Evolutionary conservation across 2,113 vertebrate genomes (phyloP), one percentile per base, ranked within the genome.

Genomic region (Fulica atra): DNA sequence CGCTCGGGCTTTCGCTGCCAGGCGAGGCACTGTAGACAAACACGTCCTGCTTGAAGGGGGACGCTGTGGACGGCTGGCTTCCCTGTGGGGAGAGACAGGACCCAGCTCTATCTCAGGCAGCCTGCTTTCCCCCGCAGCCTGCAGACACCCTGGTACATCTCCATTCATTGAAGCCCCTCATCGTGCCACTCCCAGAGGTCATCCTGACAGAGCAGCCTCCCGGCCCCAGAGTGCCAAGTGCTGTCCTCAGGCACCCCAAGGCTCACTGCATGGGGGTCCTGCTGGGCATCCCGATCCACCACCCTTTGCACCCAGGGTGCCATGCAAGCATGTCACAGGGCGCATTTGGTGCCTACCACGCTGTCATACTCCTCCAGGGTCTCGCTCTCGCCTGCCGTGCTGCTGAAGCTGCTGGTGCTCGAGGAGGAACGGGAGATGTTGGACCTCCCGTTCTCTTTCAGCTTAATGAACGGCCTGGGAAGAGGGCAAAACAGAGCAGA

Each of bases 351-450:
- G 93, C 98, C 95, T 94, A 99, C 99, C 98, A 98, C 95, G 4
- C 98, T 98, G 89, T 99, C 99, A 5, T 98, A 96, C 77, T 99
- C 98, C 74, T 99, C 99, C 74, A 99, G 97, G 65, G 97, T 98
- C 95, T 99, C 99, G 3, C 98, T 98, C 90, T 99, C 99, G 33
- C 99, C 99, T 0, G 98, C 98, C 0, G 98, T 95, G 95, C 99
- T 97, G 96, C 98, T 98, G 97, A 99, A 99, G 97, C 98, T 99
- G 98, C 99, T 99, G 95, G 98, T 99, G 97, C 99, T 99, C 17
- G 99, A 99, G 13, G 99, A 99, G 1, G 99, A 99, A 33, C 98
- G 98, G 65, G 99, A 99, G 87, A 99, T 99, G 98, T 99, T 99
- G 6, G 98, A 97, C 14, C 98, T 97, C 77, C 98, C 98, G 1